Evolutionary conservation across 1,140 invertebrate species (phyloP).

Genomic region (Choristoneura fumiferana): DNA sequence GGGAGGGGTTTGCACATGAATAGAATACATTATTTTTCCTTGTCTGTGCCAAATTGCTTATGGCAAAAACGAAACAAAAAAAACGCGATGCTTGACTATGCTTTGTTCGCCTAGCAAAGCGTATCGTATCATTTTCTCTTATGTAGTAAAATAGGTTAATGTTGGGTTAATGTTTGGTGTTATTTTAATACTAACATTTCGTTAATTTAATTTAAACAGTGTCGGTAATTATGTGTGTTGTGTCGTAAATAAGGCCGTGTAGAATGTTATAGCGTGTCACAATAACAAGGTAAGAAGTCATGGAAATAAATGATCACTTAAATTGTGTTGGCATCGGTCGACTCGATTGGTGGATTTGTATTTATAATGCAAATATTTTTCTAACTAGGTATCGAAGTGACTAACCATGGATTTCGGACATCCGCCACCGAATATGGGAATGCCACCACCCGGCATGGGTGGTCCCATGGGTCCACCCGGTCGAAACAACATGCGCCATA

Average conservation of each 20-base stretch:
- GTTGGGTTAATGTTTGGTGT: slow-evolving; percentile 45
- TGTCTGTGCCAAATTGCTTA: background rate
- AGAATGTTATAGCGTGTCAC: slow-evolving; percentile 62
- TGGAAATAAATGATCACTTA: slow-evolving; percentile 12
- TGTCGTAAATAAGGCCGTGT: slow-evolving; percentile 42
- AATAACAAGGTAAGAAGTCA: slow-evolving; percentile 56
- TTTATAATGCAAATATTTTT: slow-evolving; percentile 56
- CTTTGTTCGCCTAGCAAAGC: slow-evolving; percentile 18
- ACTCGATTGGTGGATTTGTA: background rate
- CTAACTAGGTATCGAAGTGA: slow-evolving; percentile 71
- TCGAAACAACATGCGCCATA: slow-evolving; percentile 69
- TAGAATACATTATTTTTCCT: background rate
- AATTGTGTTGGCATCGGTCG: slow-evolving; percentile 3
- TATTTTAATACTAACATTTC: slow-evolving; percentile 21
- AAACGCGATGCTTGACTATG: background rate
- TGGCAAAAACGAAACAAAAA: slow-evolving; percentile 21
- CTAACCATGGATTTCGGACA: slow-evolving; percentile 73
- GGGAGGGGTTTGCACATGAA: background rate
- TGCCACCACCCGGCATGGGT: slow-evolving; percentile 63
- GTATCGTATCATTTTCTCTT: slow-evolving; percentile 32
- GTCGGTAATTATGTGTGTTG: slow-evolving; percentile 32
- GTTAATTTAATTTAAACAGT: slow-evolving; percentile 26
- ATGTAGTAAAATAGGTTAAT: slow-evolving; percentile 35
- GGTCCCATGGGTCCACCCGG: slow-evolving; percentile 47
- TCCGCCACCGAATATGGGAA: slow-evolving; percentile 71